Percentiles rank a stretch among this genome's conserved stretches.
These are phyloP conservation scores for Euwallacea similis DNA, from an alignment of 1,140 invertebrate genomes.

Conservation along the genomic window DNA sequence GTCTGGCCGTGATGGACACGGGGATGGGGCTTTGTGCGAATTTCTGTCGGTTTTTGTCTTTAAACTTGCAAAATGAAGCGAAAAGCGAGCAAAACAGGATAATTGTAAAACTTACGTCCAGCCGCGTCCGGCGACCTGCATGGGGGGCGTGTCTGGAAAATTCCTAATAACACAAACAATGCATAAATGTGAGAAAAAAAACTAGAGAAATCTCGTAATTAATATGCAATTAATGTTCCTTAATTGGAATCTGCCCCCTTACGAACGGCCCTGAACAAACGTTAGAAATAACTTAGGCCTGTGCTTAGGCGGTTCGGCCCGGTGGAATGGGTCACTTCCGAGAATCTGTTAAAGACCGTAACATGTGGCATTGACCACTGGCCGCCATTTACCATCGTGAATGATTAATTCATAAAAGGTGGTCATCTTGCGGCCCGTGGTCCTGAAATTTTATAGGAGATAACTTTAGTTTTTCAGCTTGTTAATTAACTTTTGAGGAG, in stretches of 20 bases:
- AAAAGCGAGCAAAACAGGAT: not conserved
- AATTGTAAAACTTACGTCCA: constrained; percentile 58
- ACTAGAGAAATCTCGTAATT: too few relatives aligned
- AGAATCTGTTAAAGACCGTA: constrained; percentile 38
- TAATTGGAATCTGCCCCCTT: not conserved
- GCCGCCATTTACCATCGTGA: constrained; percentile 20
- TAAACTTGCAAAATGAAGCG: not conserved
- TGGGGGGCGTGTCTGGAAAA: constrained; percentile 56
- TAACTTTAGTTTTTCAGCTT: too few relatives aligned
- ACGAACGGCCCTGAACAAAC: constrained; percentile 8
- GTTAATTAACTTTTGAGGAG: too few relatives aligned
- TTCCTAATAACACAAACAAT: constrained; percentile 55
- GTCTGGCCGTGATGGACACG: not conserved
- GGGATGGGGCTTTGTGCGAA: too few relatives aligned
- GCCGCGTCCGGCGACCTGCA: constrained; percentile 56
- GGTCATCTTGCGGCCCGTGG: too few relatives aligned
- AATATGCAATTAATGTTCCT: too few relatives aligned
- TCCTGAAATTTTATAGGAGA: too few relatives aligned
- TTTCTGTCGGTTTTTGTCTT: too few relatives aligned
- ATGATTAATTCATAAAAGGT: constrained; percentile 16
- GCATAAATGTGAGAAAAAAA: not conserved
- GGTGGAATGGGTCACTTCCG: constrained; percentile 34
- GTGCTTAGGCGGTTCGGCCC: constrained; percentile 14
- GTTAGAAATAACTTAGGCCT: constrained; percentile 11
- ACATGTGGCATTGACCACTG: constrained; percentile 29